phyloP scores from a whole-genome alignment of 1,140 invertebrate species.

The Gryon sp. region DNA sequence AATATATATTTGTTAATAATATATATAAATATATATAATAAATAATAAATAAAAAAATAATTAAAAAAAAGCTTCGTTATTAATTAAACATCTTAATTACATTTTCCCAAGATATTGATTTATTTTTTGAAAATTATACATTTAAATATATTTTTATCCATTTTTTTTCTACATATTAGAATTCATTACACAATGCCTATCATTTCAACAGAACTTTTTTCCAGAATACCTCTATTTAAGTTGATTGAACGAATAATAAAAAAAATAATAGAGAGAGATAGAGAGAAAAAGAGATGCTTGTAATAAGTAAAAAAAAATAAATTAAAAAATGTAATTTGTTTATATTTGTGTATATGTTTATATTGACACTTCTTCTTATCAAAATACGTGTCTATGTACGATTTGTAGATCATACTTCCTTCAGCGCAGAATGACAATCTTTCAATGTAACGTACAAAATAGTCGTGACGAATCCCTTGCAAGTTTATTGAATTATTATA shows the following conservation, averaged over 20 bases:
- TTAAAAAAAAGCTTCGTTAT: no score
- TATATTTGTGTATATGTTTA: slow-evolving; percentile 21
- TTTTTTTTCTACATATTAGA: slow-evolving; percentile 55
- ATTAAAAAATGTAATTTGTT: slow-evolving; percentile 39
- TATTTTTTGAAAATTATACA: slow-evolving; percentile 63
- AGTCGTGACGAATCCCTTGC: slow-evolving; percentile 41
- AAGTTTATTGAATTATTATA: slow-evolving; percentile 47
- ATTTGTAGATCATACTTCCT: slow-evolving; percentile 34
- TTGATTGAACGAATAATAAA: slow-evolving; percentile 47
- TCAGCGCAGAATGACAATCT: slow-evolving; percentile 21
- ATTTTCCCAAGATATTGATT: slow-evolving; percentile 45
- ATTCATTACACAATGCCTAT: slow-evolving; percentile 52
- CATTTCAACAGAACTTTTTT: slow-evolving; percentile 40
- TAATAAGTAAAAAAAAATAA: slow-evolving; percentile 50
- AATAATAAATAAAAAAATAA: no score
- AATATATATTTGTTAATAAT: no score
- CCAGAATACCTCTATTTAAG: slow-evolving; percentile 40
- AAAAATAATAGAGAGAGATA: no score
- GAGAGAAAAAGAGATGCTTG: slow-evolving; percentile 10
- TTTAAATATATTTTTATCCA: slow-evolving; percentile 61
- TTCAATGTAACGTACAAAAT: slow-evolving; percentile 56
- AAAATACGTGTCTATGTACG: slow-evolving; percentile 60
- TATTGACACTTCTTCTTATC: slow-evolving; percentile 55
- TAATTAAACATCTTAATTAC: slow-evolving; percentile 15
- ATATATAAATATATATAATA: no score